Percentiles rank a stretch among this genome's conserved stretches.
Evolutionary conservation across 2,113 vertebrate species (phyloP).

Genomic region (Tichodroma muraria): DNA sequence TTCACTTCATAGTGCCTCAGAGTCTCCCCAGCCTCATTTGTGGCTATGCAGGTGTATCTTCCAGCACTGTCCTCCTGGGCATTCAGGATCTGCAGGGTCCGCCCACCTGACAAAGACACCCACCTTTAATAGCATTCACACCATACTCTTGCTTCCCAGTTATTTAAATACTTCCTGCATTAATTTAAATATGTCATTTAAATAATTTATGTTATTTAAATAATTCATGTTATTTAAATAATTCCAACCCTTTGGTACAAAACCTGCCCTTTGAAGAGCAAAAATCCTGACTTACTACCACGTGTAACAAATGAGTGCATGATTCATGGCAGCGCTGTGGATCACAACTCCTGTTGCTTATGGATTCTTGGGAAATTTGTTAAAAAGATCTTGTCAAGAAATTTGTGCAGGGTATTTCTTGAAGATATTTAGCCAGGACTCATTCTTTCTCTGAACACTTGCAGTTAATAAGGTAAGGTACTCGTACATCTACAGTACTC

Average conservation of each 20-base stretch:
- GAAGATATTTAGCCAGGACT: neutral
- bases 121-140: neutral
- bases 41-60: slow-evolving; percentile 89
- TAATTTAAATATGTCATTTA: no score
- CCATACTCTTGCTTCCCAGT: neutral
- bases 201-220: no score
- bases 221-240: no score
- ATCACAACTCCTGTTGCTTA: neutral
- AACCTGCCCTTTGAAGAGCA: neutral
- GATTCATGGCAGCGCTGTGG: neutral
- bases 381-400: neutral
- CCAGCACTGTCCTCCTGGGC: slow-evolving; percentile 83
- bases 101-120: slow-evolving; percentile 75
- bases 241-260: neutral
- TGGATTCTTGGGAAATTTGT: neutral
- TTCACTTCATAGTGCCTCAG: slow-evolving; percentile 90
- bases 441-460: neutral
- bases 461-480: neutral
- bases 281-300: neutral
- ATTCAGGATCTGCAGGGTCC: slow-evolving; percentile 90
- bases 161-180: neutral
- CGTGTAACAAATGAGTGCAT: fast-evolving
- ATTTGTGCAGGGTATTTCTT: neutral
- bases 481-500: neutral
- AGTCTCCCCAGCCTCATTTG: slow-evolving; percentile 91